These are phyloP conservation scores for Achatina immaculata DNA, from an alignment of 1,140 invertebrate genomes.

Conservation along the genomic window DNA sequence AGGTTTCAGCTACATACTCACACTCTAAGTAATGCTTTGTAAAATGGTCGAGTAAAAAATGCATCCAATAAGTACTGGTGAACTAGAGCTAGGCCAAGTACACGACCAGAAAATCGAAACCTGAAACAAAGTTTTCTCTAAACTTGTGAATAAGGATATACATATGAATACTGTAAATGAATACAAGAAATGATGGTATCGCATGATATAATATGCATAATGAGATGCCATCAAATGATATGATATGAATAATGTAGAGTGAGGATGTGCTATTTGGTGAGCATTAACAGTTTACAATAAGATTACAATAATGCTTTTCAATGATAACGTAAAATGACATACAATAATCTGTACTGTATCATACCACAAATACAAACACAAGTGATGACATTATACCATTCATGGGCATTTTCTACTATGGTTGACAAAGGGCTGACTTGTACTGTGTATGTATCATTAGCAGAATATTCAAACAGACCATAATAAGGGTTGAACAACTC, in stretches of 20 bases:
- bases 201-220: no score
- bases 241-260: no score
- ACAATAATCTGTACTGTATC: no score
- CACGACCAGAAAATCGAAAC: constrained; percentile 95
- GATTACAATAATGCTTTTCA: no score
- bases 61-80: constrained; percentile 97
- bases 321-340: neutral
- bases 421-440: constrained; percentile 97
- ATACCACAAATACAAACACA: neutral
- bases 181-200: no score
- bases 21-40: constrained; percentile 92
- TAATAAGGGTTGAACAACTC: constrained; percentile 99
- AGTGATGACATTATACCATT: constrained; percentile 79
- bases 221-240: no score
- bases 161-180: no score
- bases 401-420: constrained; percentile 97
- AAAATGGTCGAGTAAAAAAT: constrained; percentile 97
- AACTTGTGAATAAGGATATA: neutral
- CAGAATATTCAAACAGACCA: constrained; percentile 97
- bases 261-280: no score
- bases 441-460: constrained; percentile 97
- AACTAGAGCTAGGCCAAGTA: constrained; percentile 92
- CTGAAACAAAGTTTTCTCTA: constrained; percentile 70
- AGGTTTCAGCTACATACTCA: no score
- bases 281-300: no score